Base-by-base conservation (phyloP, 2,113 vertebrate genomes). In the Tyrannus savana region DNA sequence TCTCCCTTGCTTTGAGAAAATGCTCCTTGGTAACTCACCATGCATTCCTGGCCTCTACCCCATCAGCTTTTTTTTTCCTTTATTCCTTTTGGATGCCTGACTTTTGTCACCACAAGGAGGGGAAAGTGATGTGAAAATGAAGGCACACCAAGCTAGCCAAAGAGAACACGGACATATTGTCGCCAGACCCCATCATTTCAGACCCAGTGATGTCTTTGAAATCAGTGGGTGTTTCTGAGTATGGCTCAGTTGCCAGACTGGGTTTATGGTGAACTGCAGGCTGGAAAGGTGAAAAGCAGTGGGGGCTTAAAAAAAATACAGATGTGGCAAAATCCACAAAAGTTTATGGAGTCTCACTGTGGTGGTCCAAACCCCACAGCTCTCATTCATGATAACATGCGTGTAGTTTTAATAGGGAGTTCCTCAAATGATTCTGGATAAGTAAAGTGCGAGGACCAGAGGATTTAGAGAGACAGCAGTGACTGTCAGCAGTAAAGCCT, bases 71-170 rank as follows among this genome's bases (percentile, higher is more conserved):
- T 90, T 60, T 93, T 84, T 88, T 62, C 60, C n/a, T 94, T 92
- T 77, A 73, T 93, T 95, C 89, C 73, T 92, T 92, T 76, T 69
- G 84, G 74, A 60, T 73, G 77, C 86, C 69, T 90, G 95, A 95
- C 71, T 89, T 95, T 83, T 96, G 80, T 86, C 87, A 84, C 73
- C 14, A 2, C 10, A 2, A 93, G 82, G 93, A 96, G 89, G 66
- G 69, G 88, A 96, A 95, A 95, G 94, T 93, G 89, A 60, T 94
- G 80, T 92, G 96, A 91, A 94, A 95, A 92, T 73, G 77, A 91
- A 76, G 89, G 58, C 2, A 19, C n/a, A 72, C 41, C 1, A 47
- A 92, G 60, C n/a, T 93, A 80, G 81, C 66, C 76, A 79, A 64
- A 90, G 79, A 93, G 81, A 90, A 89, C 31, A 19, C 0, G 21